phyloP scores from a whole-genome alignment of 2,888 invertebrate genomes.

The Tinea pellionella region DNA sequence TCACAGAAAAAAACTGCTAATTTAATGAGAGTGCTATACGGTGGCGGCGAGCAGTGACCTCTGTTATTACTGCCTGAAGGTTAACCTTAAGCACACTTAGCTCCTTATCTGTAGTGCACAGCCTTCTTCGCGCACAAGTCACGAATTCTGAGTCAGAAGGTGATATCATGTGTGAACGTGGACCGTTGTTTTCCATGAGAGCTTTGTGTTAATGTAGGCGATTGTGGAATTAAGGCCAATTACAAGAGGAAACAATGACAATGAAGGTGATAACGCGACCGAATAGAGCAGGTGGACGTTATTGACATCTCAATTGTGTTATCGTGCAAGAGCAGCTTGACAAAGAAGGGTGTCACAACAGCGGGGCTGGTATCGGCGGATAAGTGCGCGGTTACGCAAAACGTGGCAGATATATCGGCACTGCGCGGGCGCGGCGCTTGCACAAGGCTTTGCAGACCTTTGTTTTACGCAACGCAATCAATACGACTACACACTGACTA shows the following conservation, averaged over 20 bases:
- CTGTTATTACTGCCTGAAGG: neutral
- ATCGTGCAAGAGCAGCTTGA: neutral
- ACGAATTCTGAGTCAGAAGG: constrained; percentile 42
- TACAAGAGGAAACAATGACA: neutral
- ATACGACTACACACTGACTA: constrained; percentile 1
- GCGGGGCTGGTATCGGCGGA: constrained; percentile 59
- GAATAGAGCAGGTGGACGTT: constrained; percentile 10
- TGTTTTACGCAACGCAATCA: constrained; percentile 69
- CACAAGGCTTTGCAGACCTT: constrained; percentile 69
- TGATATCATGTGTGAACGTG: constrained; percentile 47
- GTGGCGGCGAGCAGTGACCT: neutral
- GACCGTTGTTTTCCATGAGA: constrained; percentile 36
- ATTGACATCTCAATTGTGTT: constrained; percentile 5
- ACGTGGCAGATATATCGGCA: constrained; percentile 63
- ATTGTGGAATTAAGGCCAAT: constrained; percentile 1
- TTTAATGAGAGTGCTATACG: neutral
- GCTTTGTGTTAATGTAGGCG: constrained; percentile 19
- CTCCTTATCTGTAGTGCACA: neutral
- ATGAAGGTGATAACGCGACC: constrained; percentile 5
- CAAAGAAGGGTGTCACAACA: constrained; percentile 34
- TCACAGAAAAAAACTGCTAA: constrained; percentile 24
- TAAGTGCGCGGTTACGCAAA: constrained; percentile 69
- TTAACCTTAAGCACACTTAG: neutral
- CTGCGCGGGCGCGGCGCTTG: constrained; percentile 56
- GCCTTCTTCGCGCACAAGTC: neutral